A percentile compares a stretch with the other conserved stretches of the same genome.
Evolutionary conservation across 2,888 invertebrate species (phyloP).

Genomic region (Drosophila lutescens): DNA sequence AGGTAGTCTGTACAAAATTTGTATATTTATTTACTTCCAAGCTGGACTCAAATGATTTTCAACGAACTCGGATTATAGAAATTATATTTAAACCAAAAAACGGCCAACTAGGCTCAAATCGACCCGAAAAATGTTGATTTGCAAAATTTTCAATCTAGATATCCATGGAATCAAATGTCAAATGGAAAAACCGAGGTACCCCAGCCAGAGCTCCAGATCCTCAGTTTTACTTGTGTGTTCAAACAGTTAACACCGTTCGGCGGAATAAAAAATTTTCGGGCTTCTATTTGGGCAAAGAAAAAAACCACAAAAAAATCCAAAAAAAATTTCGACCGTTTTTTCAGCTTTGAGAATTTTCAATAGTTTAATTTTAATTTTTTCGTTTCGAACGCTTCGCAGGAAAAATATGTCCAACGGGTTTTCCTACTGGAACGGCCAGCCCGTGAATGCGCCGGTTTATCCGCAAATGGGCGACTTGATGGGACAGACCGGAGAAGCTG

Average conservation of each 20-base stretch:
- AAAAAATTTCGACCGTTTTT: background rate
- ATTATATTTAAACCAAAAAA: too few species aligned
- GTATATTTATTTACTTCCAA: too few species aligned
- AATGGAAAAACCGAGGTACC: background rate
- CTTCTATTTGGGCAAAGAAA: background rate
- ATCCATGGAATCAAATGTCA: background rate
- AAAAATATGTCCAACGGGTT: constrained; percentile 13
- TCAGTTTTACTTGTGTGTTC: constrained; percentile 25
- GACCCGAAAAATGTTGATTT: background rate
- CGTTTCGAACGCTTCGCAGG: background rate
- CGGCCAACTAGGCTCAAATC: background rate
- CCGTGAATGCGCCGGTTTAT: constrained; percentile 29
- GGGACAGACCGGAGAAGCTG: constrained; percentile 16
- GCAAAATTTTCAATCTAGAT: background rate
- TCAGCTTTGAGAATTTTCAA: background rate
- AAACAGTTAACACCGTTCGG: constrained; percentile 34
- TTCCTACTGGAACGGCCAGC: constrained; percentile 37
- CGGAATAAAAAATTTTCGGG: constrained; percentile 21
- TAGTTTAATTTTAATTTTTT: background rate
- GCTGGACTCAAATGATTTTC: too few species aligned
- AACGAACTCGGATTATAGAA: too few species aligned
- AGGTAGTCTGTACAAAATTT: too few species aligned
- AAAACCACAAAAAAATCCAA: background rate
- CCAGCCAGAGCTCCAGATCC: background rate
- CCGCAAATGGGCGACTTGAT: constrained; percentile 41